Base-by-base conservation (phyloP, 2,113 vertebrate species). In the Vireo altiloquus region DNA sequence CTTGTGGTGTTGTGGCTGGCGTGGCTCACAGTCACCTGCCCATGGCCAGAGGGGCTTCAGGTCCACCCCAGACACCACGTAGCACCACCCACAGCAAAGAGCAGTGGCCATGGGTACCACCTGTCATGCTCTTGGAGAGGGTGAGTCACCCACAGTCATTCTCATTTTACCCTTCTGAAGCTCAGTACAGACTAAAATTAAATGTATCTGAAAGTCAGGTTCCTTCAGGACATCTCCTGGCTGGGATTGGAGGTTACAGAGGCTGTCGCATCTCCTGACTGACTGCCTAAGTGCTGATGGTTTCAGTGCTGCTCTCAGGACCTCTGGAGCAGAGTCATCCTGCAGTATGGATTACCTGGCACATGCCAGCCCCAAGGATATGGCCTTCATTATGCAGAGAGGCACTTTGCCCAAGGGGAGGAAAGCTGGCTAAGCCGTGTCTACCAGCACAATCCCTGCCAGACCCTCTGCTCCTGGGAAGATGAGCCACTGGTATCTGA, bases 41-140 rank as follows among this genome's bases (percentile, higher is more conserved):
- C 23, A 25, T 28, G 33, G 22, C 40, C 49, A 7, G 28, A 16
- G 31, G 28, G 23, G 11, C 47, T 87, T 66, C 74, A 47, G 39
- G 24, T 33, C 12, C 57, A 30, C 30, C 13, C 25, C 0, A 2
- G 46, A 31, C n/a, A 69, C 16, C 2, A 0, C 0, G 1, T 3
- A 59, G 39, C 75, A 82, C 22, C 13, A 56, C 15, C 12, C 4
- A 3, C 49, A 65, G 35, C 25, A 31, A 65, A 33, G 19, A 54
- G 3, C 75, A 76, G 63, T 16, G 65, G 53, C 46, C 68, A 77
- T 1, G 11, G 70, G 28, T 57, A 40, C 23, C 0, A 5, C 6
- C 40, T 60, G 84, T 69, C 37, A 15, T 0, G 0, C 20, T 79
- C 33, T 53, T 1, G 2, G 37, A 53, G 59, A 72, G 17, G 18